Conservation (phyloP, 2,797 vertebrate species). For the Amniataba percoides region DNA sequence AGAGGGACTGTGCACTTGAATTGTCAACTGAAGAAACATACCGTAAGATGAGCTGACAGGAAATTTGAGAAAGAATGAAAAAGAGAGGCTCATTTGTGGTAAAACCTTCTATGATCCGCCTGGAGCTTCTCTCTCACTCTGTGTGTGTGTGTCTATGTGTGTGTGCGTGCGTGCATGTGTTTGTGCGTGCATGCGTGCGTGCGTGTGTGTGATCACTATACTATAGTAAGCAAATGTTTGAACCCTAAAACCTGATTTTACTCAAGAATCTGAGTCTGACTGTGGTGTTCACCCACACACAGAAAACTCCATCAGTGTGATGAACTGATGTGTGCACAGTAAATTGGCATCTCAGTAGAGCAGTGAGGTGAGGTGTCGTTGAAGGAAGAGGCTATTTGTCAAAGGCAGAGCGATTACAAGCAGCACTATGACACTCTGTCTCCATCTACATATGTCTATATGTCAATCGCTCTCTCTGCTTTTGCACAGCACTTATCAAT, state of each 20-base stretch:
- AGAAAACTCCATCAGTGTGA: conserved; percentile 17
- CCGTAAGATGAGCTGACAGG: conserved; percentile 6
- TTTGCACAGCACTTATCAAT: conserved; percentile 3
- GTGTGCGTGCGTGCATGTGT: neutral
- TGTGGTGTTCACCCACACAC: neutral
- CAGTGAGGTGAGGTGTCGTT: conserved; percentile 26
- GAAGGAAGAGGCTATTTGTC: conserved; percentile 43
- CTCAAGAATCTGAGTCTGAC: neutral
- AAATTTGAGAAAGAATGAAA: conserved; percentile 4
- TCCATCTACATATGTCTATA: conserved; percentile 16
- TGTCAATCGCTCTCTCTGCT: neutral
- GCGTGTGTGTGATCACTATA: neutral
- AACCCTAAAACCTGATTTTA: neutral
- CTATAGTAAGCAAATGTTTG: conserved; percentile 10
- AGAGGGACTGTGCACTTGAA: conserved; percentile 20
- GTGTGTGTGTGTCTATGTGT: too few species aligned
- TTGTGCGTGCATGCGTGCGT: too few species aligned
- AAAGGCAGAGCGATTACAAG: conserved; percentile 39
- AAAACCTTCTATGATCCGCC: neutral
- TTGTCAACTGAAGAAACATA: conserved; percentile 39
- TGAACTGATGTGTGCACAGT: conserved; percentile 31
- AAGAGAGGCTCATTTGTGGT: neutral
- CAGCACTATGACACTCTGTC: conserved; percentile 10
- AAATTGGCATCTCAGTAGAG: conserved; percentile 48
- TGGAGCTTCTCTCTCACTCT: neutral